Conservation (phyloP, 2,113 vertebrate genomes). For the Embiotoca jacksoni region DNA sequence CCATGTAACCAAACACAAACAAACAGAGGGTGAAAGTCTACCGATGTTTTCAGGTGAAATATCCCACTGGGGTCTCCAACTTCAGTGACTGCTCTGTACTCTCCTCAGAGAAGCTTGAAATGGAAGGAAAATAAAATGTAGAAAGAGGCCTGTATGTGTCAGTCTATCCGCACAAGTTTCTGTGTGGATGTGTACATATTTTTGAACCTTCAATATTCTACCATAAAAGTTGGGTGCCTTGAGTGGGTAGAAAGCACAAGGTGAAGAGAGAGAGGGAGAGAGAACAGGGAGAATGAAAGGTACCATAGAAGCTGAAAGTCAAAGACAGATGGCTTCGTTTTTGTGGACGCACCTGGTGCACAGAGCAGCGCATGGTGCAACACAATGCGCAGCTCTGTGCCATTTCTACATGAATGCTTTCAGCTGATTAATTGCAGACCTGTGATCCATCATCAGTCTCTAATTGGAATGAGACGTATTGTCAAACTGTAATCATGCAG, state of each 20-base stretch:
- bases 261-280: not conserved
- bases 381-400: not conserved
- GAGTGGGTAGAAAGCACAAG: conserved; percentile 5
- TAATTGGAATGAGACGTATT: conserved; percentile 22
- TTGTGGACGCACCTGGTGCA: not conserved
- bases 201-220: not conserved
- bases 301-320: too few relatives aligned
- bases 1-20: conserved; percentile 34
- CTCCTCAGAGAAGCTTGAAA: conserved; percentile 12
- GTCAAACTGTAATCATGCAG: conserved; percentile 33
- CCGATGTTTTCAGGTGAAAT: conserved; percentile 29
- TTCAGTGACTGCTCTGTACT: conserved; percentile 4
- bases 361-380: not conserved
- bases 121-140: conserved; percentile 14
- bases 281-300: not conserved
- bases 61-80: not conserved
- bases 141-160: conserved; percentile 14
- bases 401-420: conserved; percentile 4
- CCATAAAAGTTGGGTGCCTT: conserved; percentile 1
- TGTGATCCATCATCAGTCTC: conserved; percentile 16
- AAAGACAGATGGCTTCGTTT: not conserved
- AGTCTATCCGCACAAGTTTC: not conserved
- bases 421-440: not conserved
- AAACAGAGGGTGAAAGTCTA: conserved; percentile 11
- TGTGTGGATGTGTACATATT: conserved; percentile 4